Conservation (phyloP, 2,888 invertebrate species). For the Acleris holmiana region DNA sequence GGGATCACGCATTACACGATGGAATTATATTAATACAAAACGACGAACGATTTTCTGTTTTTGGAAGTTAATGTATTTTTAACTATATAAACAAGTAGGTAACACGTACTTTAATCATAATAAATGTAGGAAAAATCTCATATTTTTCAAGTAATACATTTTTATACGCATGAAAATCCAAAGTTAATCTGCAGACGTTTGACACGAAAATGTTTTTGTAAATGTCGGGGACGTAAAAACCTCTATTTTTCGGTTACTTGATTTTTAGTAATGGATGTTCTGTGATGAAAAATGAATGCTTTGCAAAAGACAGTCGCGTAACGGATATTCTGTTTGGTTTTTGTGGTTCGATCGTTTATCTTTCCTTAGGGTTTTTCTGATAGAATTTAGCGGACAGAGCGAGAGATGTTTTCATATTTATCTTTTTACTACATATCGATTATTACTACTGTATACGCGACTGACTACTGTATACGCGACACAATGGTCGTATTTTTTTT, state of each 20-base stretch:
- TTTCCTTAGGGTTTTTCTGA: background rate
- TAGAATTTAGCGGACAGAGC: too few relatives aligned
- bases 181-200: slow-evolving; percentile 15
- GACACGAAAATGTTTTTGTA: slow-evolving; percentile 5
- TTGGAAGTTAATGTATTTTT: too few relatives aligned
- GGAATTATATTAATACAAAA: too few relatives aligned
- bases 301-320: background rate
- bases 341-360: background rate
- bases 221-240: slow-evolving; percentile 6
- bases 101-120: too few relatives aligned
- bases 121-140: background rate
- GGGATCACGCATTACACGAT: too few relatives aligned
- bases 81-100: too few relatives aligned
- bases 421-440: too few relatives aligned
- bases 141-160: background rate
- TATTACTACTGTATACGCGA: too few relatives aligned
- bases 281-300: slow-evolving; percentile 11
- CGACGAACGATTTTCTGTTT: too few relatives aligned
- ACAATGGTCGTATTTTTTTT: too few relatives aligned
- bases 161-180: slow-evolving; percentile 7
- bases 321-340: slow-evolving; percentile 2
- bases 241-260: slow-evolving; percentile 7
- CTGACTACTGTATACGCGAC: too few relatives aligned
- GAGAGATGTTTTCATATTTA: too few relatives aligned
- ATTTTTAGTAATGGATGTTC: slow-evolving; percentile 17